phyloP scores from a whole-genome alignment of 1,140 invertebrate genomes.

The Tribolium castaneum region DNA sequence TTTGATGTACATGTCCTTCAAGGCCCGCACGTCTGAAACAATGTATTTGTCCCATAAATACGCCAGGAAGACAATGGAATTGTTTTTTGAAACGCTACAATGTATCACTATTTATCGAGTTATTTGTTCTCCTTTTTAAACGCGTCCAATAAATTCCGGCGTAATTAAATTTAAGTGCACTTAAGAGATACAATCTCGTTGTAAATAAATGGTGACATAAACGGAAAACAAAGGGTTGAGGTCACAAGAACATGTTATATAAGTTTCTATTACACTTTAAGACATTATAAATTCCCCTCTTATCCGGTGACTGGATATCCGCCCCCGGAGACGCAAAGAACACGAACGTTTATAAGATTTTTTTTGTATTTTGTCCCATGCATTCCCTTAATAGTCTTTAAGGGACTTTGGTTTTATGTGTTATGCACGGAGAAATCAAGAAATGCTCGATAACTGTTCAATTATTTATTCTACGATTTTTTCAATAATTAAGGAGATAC shows the following conservation, averaged over 20 bases:
- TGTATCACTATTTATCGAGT: conserved; percentile 30
- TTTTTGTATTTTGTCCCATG: conserved; percentile 48
- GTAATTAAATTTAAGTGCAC: conserved; percentile 43
- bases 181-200: conserved; percentile 36
- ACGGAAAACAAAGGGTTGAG: conserved; percentile 28
- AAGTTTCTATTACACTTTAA: conserved; percentile 35
- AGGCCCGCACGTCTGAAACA: conserved; percentile 71
- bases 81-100: conserved; percentile 31
- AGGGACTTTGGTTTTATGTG: conserved; percentile 43
- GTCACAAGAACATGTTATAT: conserved; percentile 33
- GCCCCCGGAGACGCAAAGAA: conserved; percentile 19
- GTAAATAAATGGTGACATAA: conserved; percentile 38
- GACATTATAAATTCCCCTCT: conserved; percentile 45
- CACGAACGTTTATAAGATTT: conserved; percentile 46
- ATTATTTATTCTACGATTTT: conserved; percentile 36
- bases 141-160: conserved; percentile 23
- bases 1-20: conserved; percentile 77
- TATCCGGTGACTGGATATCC: conserved; percentile 38
- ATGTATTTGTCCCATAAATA: conserved; percentile 30
- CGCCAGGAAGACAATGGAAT: conserved; percentile 2
- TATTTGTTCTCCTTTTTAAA: conserved; percentile 29
- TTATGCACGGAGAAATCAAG: conserved; percentile 36
- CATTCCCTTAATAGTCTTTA: conserved; percentile 47
- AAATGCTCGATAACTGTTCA: conserved; percentile 39
- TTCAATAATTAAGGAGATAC: not conserved